Base-by-base conservation (phyloP, 2,797 vertebrate genomes). In the Scleropages formosus region DNA sequence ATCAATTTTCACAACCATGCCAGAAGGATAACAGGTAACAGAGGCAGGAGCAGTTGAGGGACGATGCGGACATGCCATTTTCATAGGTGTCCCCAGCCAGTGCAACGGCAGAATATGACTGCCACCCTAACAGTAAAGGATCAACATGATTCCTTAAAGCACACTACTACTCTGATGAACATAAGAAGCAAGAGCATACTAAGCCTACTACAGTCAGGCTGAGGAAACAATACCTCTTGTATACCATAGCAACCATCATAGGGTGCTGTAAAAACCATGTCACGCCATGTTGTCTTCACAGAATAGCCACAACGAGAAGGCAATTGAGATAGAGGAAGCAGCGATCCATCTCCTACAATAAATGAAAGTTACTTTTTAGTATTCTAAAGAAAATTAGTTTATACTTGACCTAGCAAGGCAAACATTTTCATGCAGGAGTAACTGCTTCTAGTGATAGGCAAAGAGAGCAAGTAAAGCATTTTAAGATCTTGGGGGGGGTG, bases 161-260 rank as follows among this genome's bases (percentile, higher is more conserved):
- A n/a, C n/a, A n/a, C n/a, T n/a, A n/a, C n/a, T n/a, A n/a, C n/a
- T n/a, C n/a, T n/a, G n/a, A n/a, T n/a, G n/a, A n/a, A n/a, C n/a
- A n/a, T n/a, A n/a, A n/a, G n/a, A n/a, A n/a, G n/a, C n/a, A n/a
- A n/a, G n/a, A n/a, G n/a, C n/a, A n/a, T n/a, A n/a, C n/a, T n/a
- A n/a, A n/a, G n/a, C n/a, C n/a, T n/a, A n/a, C n/a, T n/a, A n/a
- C n/a, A n/a, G n/a, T n/a, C n/a, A n/a, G n/a, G n/a, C n/a, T 27
- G 10, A 59, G 7, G n/a, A 63, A 18, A 24, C n/a, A 82, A 26
- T 69, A 92, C 91, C 87, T 92, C 82, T 15, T 81, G 77, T 1
- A 79, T 8, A 0, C 92, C 81, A 76, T 90, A 92, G 78, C 91
- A 93, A 4, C 90, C 90, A 77, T 90, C 78, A 72, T 90, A 91